These are phyloP conservation scores for Phocoena sinus DNA, from an alignment of 2,113 vertebrate genomes.

Conservation along the genomic window DNA sequence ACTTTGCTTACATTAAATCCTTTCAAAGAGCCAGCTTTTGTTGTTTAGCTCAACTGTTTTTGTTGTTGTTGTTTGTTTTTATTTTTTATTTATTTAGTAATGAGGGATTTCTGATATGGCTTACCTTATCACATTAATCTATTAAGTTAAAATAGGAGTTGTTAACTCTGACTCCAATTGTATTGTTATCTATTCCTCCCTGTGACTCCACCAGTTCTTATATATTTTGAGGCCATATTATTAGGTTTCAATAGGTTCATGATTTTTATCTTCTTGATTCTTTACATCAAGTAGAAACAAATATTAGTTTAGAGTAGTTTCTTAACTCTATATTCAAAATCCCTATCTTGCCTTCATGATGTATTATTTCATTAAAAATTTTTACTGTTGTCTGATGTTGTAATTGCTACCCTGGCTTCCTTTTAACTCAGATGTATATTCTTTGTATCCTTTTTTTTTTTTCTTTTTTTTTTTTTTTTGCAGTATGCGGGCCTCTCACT, in stretches of 20 bases:
- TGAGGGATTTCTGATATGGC: neutral
- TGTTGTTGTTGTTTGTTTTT: neutral
- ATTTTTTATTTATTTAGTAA: neutral
- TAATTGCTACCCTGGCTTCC: neutral
- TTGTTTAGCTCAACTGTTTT: neutral
- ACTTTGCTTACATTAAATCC: neutral
- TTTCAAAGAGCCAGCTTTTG: neutral
- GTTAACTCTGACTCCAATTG: neutral
- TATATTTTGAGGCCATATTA: neutral
- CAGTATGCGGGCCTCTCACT: too few relatives aligned
- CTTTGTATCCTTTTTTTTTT: neutral
- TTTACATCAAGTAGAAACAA: neutral
- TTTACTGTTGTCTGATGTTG: neutral
- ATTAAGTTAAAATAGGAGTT: neutral
- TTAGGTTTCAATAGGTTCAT: neutral
- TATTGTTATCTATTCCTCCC: neutral
- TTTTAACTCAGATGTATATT: neutral
- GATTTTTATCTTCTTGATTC: neutral
- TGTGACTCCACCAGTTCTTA: neutral
- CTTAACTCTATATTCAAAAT: neutral
- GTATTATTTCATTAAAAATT: neutral
- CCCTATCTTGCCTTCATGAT: too few relatives aligned
- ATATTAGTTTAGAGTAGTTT: neutral
- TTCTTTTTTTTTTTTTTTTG: too few relatives aligned
- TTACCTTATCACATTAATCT: neutral